Percentiles rank a stretch among this genome's conserved stretches.
phyloP scores from a whole-genome alignment of 2,888 invertebrate genomes.

The Hesperia comma region DNA sequence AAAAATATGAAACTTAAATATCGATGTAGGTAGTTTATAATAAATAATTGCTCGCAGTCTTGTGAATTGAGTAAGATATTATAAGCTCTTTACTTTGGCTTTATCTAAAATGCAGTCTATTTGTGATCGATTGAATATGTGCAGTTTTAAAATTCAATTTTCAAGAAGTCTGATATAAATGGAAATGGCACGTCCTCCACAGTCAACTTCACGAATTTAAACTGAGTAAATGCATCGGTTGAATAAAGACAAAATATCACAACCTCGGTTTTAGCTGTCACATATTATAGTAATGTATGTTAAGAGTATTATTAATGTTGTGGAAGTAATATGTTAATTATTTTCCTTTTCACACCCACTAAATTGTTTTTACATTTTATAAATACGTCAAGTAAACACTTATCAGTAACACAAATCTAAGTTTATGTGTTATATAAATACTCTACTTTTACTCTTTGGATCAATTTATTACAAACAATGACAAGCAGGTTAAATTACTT shows the following conservation, averaged over 20 bases:
- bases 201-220: neutral
- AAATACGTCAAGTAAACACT: constrained; percentile 1
- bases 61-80: constrained; percentile 10
- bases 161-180: neutral
- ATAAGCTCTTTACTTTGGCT: constrained; percentile 8
- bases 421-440: constrained; percentile 13
- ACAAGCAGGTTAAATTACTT: constrained; percentile 28
- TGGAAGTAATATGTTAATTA: neutral
- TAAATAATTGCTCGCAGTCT: constrained; percentile 10
- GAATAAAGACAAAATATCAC: constrained; percentile 43
- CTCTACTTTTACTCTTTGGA: constrained; percentile 8
- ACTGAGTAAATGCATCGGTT: constrained; percentile 26
- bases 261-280: constrained; percentile 43
- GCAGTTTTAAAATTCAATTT: neutral
- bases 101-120: constrained; percentile 4
- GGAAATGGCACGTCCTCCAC: too few species aligned
- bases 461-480: constrained; percentile 20
- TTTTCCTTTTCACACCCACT: neutral
- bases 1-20: constrained; percentile 23
- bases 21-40: neutral
- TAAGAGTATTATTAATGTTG: constrained; percentile 4
- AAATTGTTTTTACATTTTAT: neutral
- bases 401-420: constrained; percentile 14
- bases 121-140: constrained; percentile 7
- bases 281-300: constrained; percentile 3